These are phyloP conservation scores for Oscheius sp. DNA, from an alignment of 1,140 invertebrate genomes.

Conservation along the genomic window DNA sequence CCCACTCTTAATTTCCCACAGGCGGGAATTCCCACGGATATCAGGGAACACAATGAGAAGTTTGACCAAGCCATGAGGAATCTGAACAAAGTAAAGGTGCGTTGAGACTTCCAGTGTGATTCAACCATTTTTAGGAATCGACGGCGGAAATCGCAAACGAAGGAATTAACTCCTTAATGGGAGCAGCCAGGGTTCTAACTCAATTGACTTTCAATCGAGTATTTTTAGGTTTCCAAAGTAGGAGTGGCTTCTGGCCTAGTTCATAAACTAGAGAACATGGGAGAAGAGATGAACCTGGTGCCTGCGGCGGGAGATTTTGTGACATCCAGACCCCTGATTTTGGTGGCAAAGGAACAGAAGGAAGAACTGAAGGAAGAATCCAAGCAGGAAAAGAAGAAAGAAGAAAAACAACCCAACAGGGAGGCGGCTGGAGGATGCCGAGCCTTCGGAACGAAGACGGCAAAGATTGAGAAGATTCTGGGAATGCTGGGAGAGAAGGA, in stretches of 20 bases:
- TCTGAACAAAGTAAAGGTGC: constrained; percentile 14
- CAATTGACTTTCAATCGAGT: too few relatives aligned
- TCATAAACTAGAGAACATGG: background rate
- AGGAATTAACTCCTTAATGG: constrained; percentile 20
- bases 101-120: background rate
- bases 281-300: background rate
- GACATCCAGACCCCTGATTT: constrained; percentile 14
- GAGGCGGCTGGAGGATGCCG: constrained; percentile 10
- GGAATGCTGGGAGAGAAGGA: background rate
- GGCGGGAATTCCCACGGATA: background rate
- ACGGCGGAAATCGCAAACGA: constrained; percentile 25
- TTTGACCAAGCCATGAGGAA: constrained; percentile 23
- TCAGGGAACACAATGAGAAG: constrained; percentile 6
- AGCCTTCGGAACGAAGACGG: constrained; percentile 1
- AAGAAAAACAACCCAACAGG: background rate
- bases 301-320: background rate
- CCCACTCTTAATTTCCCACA: constrained; percentile 5
- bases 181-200: constrained; percentile 13
- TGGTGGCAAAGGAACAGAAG: background rate
- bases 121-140: background rate
- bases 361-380: background rate
- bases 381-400: background rate
- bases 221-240: background rate
- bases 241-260: background rate
- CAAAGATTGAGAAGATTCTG: constrained; percentile 1